Evolutionary conservation across 2,797 vertebrate genomes (phyloP), one percentile per base, ranked within the genome.

Genomic region (Poecilia wingei): DNA sequence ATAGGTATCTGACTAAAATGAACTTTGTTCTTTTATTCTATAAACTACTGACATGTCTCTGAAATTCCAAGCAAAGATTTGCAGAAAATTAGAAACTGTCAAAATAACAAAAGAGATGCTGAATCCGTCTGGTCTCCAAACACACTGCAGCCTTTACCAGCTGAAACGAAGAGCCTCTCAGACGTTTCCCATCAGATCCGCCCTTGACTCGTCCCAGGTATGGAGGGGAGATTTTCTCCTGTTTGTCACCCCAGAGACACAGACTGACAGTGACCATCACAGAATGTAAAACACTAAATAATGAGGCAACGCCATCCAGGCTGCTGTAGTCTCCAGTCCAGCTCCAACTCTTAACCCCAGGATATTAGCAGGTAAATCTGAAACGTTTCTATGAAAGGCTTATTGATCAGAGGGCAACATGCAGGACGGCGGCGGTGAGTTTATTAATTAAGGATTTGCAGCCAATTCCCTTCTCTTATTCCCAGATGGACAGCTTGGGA

Each of bases 361-460:
- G 92, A 96, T 97, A 97, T 96, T 96, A 95, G 95, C 93, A 96
- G 94, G 97, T 96, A 96, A 96, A 96, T 97, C 95, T 95, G 95
- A 96, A 95, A 91, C 95, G 94, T 89, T 94, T 95, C 94, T 93
- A 93, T 95, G 88, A 87, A 85, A 91, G 86, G 86, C 93, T 94
- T 97, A 97, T 96, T 95, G 96, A 97, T 96, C 95, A 95, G 91
- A 86, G 88, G 81, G 84, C 74, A 85, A 72, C 13, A 36, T 78
- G 80, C 79, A 69, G 81, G 82, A 84, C 5, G 78, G 82, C 83
- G 80, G 94, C 86, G 92, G 92, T 85, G 93, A 96, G 95, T 97
- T 97, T 96, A 96, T 97, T 97, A 96, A 97, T 97, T 96, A 97
- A 94, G 93, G 94, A 95, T 95, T 96, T 96, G 96, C 96, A 97